Base-by-base conservation (phyloP, 2,888 invertebrate genomes). In the Phengaris arion region DNA sequence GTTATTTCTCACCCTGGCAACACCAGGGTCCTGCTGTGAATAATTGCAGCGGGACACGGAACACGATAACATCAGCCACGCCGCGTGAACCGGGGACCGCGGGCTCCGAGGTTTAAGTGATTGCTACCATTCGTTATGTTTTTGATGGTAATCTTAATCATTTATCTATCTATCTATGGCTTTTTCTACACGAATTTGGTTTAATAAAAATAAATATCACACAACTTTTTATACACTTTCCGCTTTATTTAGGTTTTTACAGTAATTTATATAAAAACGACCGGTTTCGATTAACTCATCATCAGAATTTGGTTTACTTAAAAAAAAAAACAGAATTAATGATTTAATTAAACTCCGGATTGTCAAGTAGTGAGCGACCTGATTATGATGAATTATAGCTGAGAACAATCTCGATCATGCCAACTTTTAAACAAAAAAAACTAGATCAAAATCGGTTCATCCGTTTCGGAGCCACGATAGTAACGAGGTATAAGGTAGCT, bases 61-160 rank as follows among this genome's bases (percentile, higher is more conserved):
- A 35, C 12, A 10, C 35, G 64, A 64, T 64, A 35, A 35, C 45
- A 45, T 64, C 64, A 22, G 57, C 48, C 6, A 48, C 48, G 52
- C 12, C 52, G 12, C 59, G 59, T 64, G 64, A 64, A 64, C 64
- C 64, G 64, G 64, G 35, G 35, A 35, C 35, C 35, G 35, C 35
- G 35, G 13, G 12, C 64, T 45, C 52, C 52, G 52, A 9, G 52
- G 10, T 52, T 35, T 35, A 64, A 64, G 64, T 64, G 64, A 64
- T 64, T 64, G 35, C 64, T 35, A 35, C 35, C 35, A 64, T 64
- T 64, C 64, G 35, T 64, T 35, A 35, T 64, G 64, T 64, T 64
- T 45, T 45, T 45, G 12, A 64, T 45, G 12, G 35, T 64, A 12
- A 64, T 45, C 64, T 64, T 12, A 6, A 5, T 59, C 10, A 22